phyloP scores from a whole-genome alignment of 2,797 vertebrate species.

The Coracias cyanogaster region DNA sequence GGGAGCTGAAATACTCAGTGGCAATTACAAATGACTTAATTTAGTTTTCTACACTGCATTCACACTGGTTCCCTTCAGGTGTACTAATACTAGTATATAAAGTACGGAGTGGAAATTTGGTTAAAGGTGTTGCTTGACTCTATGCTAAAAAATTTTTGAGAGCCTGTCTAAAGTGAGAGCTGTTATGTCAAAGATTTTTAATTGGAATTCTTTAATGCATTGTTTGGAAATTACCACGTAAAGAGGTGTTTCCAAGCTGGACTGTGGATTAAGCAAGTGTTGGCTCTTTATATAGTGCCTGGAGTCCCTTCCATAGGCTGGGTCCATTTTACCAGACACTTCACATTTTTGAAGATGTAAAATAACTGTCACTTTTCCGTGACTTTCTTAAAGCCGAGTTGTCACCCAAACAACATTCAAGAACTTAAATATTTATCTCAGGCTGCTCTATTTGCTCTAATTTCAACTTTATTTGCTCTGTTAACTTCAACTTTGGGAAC shows the following conservation, averaged over 20 bases:
- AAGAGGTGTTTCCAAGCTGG: not conserved
- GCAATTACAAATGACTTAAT: not conserved
- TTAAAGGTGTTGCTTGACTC: not conserved
- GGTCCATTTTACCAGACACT: not conserved
- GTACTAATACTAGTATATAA: not conserved
- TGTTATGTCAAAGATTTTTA: not conserved
- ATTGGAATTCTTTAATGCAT: not conserved
- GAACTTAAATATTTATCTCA: not conserved
- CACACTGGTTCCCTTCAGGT: not conserved
- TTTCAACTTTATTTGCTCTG: not conserved
- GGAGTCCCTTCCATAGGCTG: not conserved
- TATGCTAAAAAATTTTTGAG: not conserved
- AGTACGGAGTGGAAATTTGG: not conserved
- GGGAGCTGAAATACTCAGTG: not conserved
- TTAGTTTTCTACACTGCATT: not conserved
- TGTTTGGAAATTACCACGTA: not conserved
- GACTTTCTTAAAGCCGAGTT: not conserved
- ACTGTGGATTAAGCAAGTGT: not conserved
- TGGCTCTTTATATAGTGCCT: not conserved
- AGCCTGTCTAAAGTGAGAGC: not conserved
- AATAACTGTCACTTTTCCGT: not conserved
- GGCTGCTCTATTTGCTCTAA: not conserved
- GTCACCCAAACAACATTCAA: not conserved
- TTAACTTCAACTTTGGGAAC: not conserved
- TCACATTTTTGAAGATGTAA: not conserved